Evolutionary conservation across 2,113 vertebrate genomes (phyloP).

Genomic region (Heterocephalus glaber): DNA sequence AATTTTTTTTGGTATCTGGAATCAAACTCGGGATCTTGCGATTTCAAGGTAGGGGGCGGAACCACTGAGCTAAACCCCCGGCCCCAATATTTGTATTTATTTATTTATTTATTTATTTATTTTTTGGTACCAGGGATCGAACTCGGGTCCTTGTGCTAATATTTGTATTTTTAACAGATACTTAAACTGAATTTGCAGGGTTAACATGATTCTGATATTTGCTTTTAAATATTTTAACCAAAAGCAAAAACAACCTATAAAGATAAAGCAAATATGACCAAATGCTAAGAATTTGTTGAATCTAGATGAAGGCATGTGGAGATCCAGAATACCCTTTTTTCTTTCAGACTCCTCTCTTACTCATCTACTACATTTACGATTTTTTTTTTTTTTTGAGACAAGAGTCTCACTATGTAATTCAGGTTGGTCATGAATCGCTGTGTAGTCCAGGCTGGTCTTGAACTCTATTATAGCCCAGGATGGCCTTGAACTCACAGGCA

Average conservation of each 20-base stretch:
- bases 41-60: no score
- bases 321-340: background rate
- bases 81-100: no score
- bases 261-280: slow-evolving; percentile 27
- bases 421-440: background rate
- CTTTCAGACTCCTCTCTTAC: background rate
- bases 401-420: background rate
- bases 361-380: background rate
- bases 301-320: background rate
- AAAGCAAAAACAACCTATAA: background rate
- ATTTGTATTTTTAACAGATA: slow-evolving; percentile 13
- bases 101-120: no score
- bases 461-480: background rate
- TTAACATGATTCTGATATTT: background rate
- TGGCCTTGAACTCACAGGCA: background rate
- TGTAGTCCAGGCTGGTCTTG: background rate
- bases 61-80: no score
- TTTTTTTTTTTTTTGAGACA: background rate
- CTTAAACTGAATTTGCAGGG: background rate
- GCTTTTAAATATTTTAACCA: slow-evolving; percentile 44
- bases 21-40: no score
- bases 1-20: no score
- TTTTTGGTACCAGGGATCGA: no score
- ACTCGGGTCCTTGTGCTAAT: no score
- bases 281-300: background rate